Evolutionary conservation across 2,888 invertebrate species (phyloP).

Genomic region (Argyresthia albistria): DNA sequence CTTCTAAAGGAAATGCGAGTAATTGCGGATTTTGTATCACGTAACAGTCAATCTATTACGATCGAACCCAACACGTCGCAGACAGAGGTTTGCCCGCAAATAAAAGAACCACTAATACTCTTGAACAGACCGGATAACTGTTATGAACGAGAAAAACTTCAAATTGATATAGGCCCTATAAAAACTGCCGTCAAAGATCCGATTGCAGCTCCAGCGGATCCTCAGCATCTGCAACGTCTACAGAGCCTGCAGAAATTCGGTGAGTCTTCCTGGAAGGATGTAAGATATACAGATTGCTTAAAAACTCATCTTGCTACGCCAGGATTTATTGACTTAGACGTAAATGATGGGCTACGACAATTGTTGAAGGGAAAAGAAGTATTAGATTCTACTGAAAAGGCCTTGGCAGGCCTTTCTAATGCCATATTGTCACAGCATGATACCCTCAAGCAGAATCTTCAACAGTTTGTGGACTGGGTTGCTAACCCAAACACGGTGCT

Average conservation of each 20-base stretch:
- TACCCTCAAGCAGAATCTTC: conserved; percentile 3
- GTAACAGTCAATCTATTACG: no score
- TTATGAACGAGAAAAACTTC: no score
- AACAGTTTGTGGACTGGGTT: conserved; percentile 7
- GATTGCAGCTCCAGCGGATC: no score
- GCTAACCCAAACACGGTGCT: conserved; percentile 1
- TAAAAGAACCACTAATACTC: no score
- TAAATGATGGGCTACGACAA: conserved; percentile 8
- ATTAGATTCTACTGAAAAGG: conserved; percentile 3
- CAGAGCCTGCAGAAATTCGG: conserved; percentile 1
- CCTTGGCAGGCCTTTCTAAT: conserved; percentile 6
- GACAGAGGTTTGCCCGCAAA: no score
- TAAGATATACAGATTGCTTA: conserved; percentile 8
- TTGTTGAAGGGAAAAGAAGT: conserved; percentile 7
- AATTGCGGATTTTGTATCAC: no score
- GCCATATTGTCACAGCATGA: conserved; percentile 4
- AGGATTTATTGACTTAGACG: conserved; percentile 4
- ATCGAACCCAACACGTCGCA: no score
- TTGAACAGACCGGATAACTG: no score
- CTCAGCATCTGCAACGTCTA: background rate
- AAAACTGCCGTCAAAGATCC: no score
- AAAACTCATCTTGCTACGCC: no score
- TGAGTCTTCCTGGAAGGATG: conserved; percentile 8
- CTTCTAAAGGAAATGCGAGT: no score
- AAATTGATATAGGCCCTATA: no score